Evolutionary conservation across 2,113 vertebrate genomes (phyloP), one percentile per base, ranked within the genome.

Genomic region (Barnardius zonarius): DNA sequence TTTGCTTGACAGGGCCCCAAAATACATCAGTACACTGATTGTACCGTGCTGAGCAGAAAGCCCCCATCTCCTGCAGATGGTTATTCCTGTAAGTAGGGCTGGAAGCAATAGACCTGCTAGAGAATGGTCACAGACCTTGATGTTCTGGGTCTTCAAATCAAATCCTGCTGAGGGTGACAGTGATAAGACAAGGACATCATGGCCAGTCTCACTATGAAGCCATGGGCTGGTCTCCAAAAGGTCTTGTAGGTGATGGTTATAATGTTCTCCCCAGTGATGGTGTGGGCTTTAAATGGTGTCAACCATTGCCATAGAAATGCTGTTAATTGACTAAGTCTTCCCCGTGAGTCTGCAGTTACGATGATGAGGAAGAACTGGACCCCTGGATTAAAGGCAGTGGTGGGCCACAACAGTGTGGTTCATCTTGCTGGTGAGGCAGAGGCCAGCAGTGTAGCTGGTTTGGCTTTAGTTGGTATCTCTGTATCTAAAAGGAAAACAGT

Each of bases 171-270:
- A 43, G 17, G 31, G 19, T 28, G 46, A 37, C n/a, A 51, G 27
- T 0, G 28, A 16, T 43, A 25, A 15, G 39, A 39, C 39, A 51
- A 67, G 23, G 54, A 44, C 0, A 1, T 51, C 24, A 39, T 10
- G 48, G 48, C 62, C 11, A 10, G 57, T 69, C 48, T 75, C 28
- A 35, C 17, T 48, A 14, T 13, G 52, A 61, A 48, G 39, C n/a
- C 4, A 9, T n/a, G 57, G 33, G 15, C 30, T 54, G 19, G 9
- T 49, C 9, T 79, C 12, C 15, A n/a, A n/a, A 52, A 51, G 18
- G 12, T 62, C 27, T 41, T 43, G 18, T 55, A 68, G 35, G 5
- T 74, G 35, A 23, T 49, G 31, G 6, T 63, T 23, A 4, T 16
- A 31, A 48, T 12, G 7, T 15, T 48, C 37, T 79, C 28, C 16